A percentile compares a stretch with the other conserved stretches of the same genome.
Conservation (phyloP, 2,113 vertebrate genomes). For the Scopus umbretta region DNA sequence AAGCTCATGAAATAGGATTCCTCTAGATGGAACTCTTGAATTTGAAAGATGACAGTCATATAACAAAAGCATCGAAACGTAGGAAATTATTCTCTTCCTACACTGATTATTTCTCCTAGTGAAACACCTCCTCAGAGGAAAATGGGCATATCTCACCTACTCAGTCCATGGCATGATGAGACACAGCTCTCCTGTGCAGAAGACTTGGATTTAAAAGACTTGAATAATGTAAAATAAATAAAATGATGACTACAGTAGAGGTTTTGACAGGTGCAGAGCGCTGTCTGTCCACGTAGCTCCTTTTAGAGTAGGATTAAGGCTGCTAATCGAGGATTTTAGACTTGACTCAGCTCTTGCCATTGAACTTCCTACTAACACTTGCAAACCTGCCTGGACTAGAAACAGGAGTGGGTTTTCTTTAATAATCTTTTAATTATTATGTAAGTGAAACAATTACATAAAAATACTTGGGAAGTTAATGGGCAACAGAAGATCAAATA, state of each 20-base stretch:
- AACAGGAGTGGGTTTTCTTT: background rate
- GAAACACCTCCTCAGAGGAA: background rate
- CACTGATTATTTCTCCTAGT: background rate
- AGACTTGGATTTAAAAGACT: conserved; percentile 18
- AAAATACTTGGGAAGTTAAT: background rate
- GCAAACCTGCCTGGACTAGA: background rate
- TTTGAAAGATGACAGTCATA: background rate
- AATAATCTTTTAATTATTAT: background rate
- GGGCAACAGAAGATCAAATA: conserved; percentile 52
- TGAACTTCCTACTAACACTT: background rate
- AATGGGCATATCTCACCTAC: conserved; percentile 14
- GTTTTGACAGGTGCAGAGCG: background rate
- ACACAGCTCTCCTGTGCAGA: background rate
- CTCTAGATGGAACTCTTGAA: conserved; percentile 58
- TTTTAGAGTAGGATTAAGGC: background rate
- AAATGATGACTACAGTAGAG: background rate
- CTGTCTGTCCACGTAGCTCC: background rate
- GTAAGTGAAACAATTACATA: background rate
- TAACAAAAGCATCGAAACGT: conserved; percentile 7
- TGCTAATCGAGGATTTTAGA: background rate
- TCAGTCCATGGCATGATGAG: background rate
- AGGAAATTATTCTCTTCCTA: conserved; percentile 22
- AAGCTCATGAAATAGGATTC: conserved; percentile 18
- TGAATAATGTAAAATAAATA: conserved; percentile 35
- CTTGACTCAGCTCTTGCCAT: background rate